Base-by-base conservation (phyloP, 2,113 vertebrate genomes). In the Grus americana region DNA sequence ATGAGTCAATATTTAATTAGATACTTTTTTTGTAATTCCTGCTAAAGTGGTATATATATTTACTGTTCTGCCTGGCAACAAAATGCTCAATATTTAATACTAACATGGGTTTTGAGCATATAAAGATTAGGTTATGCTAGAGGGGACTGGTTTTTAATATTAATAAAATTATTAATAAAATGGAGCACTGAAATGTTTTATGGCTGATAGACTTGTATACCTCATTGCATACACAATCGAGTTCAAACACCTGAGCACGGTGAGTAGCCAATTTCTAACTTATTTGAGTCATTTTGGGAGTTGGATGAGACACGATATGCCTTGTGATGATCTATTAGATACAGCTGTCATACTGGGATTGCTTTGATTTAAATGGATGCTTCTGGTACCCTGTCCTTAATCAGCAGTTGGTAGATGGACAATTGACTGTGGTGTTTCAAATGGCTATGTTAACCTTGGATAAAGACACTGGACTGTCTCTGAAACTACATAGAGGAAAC, bases 371-470 rank as follows among this genome's bases (percentile, higher is more conserved):
- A 79, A 94, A 92, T 10, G 23, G 59, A 65, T 94, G 42, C 12
- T 88, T 74, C 66, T 85, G 70, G 47, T 81, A 61, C 15, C 30
- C 65, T 67, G 30, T 15, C 54, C 32, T 95, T 79, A 86, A 65
- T 88, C 87, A 65, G 13, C 34, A 18, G 6, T 9, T 90, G 81
- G 58, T 63, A 54, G 84, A 46, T 2, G 8, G 58, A 55, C 84
- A 58, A 16, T 71, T 66, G 88, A 50, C 49, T 63, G 57, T 49
- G 9, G 5, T 86, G 27, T 90, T 94, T 79, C 34, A 93, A 73
- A 91, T 87, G 67, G 18, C 68, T 93, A 22, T 74, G 59, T 86
- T 94, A 88, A 96, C 73, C 89, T 92, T 93, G 96, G 55, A 18
- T 93, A 46, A 87, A 85, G 66, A 72, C 20, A 19, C 50, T 55